Base-by-base conservation (phyloP, 2,888 invertebrate genomes). In the Vannuccia rotundouncinata region DNA sequence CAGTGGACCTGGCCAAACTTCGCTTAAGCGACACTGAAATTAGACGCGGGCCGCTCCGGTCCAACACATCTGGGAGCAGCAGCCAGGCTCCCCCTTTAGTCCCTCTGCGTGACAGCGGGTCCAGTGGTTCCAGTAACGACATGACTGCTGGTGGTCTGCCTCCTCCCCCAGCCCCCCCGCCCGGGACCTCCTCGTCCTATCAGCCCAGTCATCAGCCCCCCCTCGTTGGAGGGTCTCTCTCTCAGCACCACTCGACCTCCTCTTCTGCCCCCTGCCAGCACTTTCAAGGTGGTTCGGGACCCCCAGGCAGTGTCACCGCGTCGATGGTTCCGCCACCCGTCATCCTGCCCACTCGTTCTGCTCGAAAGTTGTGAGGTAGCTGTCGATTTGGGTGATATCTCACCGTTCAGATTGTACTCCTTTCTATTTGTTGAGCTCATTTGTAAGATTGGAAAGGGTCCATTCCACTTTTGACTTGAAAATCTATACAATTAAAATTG, bases 21-120 rank as follows among this genome's bases (percentile, higher is more conserved):
- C 80, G 80, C 45, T 79, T 80, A 28, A 80, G 80, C 30, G 80
- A 80, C 29, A 29, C 80, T 0, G 80, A 80, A 59, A 45, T 80
- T n/a, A 29, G 59, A 10, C 59, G 60, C 1, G 60, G 78, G 10
- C 45, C 10, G 10, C 45, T 17, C 45, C 5, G 5, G 10, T 5
- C 45, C 5, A 10, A n/a, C 59, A n/a, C n/a, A n/a, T 59, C 59
- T 59, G 74, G 74, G 74, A 5, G 10, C 74, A 22, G 10, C 22
- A 22, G 10, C 17, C 10, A 13, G 10, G 45, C 45, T 17, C 45
- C 45, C 45, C 17, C 45, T 5, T 17, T 45, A 5, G 10, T 45
- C 45, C 45, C 45, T 45, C 45, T 45, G 45, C 45, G 45, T 5
- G 45, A 45, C 45, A 45, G 45, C 45, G 5, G 10, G 10, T 45